Base-by-base conservation (phyloP, 2,113 vertebrate genomes). In the Callocephalon fimbriatum region DNA sequence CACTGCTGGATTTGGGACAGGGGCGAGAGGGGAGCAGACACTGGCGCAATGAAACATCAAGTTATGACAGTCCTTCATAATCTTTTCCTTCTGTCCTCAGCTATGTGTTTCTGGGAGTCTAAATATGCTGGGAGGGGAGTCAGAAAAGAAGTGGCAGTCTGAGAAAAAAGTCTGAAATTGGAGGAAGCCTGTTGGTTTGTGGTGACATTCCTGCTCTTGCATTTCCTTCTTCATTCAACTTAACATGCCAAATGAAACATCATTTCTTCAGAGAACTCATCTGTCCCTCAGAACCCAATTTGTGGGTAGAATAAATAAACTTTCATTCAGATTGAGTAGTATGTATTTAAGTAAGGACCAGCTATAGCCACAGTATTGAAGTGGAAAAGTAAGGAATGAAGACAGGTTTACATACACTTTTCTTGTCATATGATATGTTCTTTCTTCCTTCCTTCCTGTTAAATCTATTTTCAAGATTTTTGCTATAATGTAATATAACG, bases 11-110 rank as follows among this genome's bases (percentile, higher is more conserved):
- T 63, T 84, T 67, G 80, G 84, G 61, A 78, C n/a, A 50, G 87
- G 42, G 61, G 1, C 12, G 59, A 15, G 15, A 5, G 7, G 25
- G 7, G 8, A 87, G 35, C 44, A 84, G 63, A 14, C 8, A 1
- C 4, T 27, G 26, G 0, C 42, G 6, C 1, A 0, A 44, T 68
- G 40, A 44, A 68, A 59, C 12, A 15, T 0, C 11, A 16, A 72
- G 38, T 29, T 75, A 3, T 37, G 22, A 58, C 8, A 71, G 16
- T 74, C 19, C 59, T 73, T 81, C 14, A 45, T 40, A 6, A 5
- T 70, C 19, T 56, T 81, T 82, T 74, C 31, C 17, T 9, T 53
- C 38, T 45, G 32, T 25, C 32, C 81, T 59, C 21, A 67, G 19
- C 8, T 27, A 0, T 32, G 12, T 72, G 6, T 54, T 82, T 51